Percentiles rank a stretch among this genome's conserved stretches.
These are phyloP conservation scores for Lemur catta DNA, from an alignment of 2,797 vertebrate species.

Conservation along the genomic window DNA sequence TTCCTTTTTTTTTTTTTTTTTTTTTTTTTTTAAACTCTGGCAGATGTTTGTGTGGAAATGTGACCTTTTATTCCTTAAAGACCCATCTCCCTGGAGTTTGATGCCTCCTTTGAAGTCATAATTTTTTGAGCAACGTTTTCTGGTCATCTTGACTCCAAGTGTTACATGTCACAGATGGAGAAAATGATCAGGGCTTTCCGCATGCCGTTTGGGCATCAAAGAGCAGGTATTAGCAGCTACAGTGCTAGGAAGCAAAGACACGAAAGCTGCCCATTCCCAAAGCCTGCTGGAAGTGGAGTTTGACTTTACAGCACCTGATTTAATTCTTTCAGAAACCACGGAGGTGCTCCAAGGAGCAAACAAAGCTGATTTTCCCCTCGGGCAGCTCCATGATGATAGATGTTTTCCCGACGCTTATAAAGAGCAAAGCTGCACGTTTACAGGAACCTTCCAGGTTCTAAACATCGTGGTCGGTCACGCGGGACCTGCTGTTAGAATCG, in stretches of 20 bases:
- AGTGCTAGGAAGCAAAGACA: neutral
- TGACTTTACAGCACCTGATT: neutral
- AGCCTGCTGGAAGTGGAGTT: neutral
- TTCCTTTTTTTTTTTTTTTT: neutral
- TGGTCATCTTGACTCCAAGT: neutral
- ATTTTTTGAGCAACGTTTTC: conserved; percentile 11
- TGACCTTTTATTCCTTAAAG: conserved; percentile 56
- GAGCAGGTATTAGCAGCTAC: neutral
- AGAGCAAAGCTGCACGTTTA: neutral
- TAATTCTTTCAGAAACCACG: neutral
- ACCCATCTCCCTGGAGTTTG: neutral
- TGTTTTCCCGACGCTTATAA: neutral
- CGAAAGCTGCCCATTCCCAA: neutral
- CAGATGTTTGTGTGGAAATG: conserved; percentile 40
- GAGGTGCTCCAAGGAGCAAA: neutral
- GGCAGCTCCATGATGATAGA: neutral
- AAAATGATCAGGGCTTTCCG: neutral
- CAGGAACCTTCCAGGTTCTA: neutral
- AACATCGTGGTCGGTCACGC: accelerated
- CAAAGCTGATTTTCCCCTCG: neutral
- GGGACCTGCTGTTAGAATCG: neutral
- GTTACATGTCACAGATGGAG: neutral
- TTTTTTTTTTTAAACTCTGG: neutral
- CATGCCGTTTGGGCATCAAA: neutral
- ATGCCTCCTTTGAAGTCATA: conserved; percentile 53